phyloP scores from a whole-genome alignment of 2,888 invertebrate species.

The Rhagium mordax region DNA sequence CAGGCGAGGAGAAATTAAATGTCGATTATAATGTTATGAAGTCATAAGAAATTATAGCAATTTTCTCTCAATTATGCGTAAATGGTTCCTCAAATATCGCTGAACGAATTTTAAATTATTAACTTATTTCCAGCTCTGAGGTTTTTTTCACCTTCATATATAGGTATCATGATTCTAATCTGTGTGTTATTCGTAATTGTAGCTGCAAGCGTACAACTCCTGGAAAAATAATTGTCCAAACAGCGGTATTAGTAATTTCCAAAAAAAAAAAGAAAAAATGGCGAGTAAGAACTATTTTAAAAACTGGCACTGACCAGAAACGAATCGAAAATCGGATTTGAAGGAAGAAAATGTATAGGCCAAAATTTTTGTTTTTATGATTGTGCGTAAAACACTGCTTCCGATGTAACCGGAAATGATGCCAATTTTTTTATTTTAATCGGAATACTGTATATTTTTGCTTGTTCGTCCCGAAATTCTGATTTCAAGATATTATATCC shows the following conservation, averaged over 20 bases:
- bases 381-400: no score
- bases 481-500: no score
- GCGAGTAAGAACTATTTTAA: no score
- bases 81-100: conserved; percentile 34
- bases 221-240: neutral
- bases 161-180: neutral
- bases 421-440: no score
- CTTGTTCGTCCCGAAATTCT: no score
- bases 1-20: conserved; percentile 59
- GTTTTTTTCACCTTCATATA: neutral
- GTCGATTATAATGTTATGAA: conserved; percentile 64
- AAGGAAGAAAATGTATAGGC: no score
- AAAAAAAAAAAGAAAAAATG: no score
- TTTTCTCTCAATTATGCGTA: conserved; percentile 60
- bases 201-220: neutral
- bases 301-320: no score
- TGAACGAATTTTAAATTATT: conserved; percentile 30
- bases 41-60: conserved; percentile 64
- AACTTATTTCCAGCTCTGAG: neutral
- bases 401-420: no score
- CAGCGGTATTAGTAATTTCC: neutral
- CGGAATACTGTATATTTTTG: no score
- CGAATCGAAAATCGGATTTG: no score
- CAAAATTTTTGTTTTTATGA: no score
- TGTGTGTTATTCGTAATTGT: neutral